A percentile compares a stretch with the other conserved stretches of the same genome.
These are phyloP conservation scores for Phenganax subtilis DNA, from an alignment of 92 coral and sea anemone species.

Conservation along the genomic window DNA sequence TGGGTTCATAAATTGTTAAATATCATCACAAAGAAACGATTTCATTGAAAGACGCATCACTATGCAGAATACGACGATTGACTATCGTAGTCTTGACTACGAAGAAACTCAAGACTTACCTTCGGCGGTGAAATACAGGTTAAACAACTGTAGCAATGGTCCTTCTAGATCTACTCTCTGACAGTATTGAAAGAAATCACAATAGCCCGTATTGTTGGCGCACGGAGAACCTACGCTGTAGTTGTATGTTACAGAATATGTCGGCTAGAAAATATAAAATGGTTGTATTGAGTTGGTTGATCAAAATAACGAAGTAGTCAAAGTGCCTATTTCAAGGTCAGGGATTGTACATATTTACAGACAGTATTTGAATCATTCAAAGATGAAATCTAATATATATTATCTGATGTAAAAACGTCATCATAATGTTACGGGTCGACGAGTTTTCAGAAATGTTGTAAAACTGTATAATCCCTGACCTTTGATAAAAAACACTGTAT, in stretches of 20 bases:
- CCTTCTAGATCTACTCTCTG: slow-evolving; percentile 80
- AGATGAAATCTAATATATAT: too few species aligned
- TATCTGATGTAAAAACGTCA: too few species aligned
- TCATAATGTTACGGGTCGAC: too few species aligned
- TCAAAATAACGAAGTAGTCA: background rate
- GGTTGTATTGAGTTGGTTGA: background rate
- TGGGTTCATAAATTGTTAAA: too few species aligned
- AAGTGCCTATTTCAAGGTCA: background rate
- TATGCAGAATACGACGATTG: too few species aligned
- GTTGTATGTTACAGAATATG: slow-evolving; percentile 12
- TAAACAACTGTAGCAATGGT: slow-evolving; percentile 71
- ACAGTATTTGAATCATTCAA: too few species aligned
- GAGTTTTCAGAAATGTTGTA: too few species aligned
- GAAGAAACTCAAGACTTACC: slow-evolving; percentile 42
- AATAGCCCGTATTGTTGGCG: slow-evolving; percentile 77
- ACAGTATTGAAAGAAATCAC: slow-evolving; percentile 88
- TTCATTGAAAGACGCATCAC: too few species aligned
- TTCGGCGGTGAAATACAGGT: slow-evolving; percentile 71
- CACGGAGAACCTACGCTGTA: slow-evolving; percentile 72
- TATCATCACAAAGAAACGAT: too few species aligned
- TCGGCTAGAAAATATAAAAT: slow-evolving; percentile 44
- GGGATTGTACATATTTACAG: background rate
- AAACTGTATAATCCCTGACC: too few species aligned
- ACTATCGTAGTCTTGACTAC: background rate
- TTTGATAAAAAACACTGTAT: too few species aligned